A percentile compares a stretch with the other conserved stretches of the same genome.
Evolutionary conservation across 2,113 vertebrate species (phyloP).

Genomic region (Chamaetylas fuelleborni): DNA sequence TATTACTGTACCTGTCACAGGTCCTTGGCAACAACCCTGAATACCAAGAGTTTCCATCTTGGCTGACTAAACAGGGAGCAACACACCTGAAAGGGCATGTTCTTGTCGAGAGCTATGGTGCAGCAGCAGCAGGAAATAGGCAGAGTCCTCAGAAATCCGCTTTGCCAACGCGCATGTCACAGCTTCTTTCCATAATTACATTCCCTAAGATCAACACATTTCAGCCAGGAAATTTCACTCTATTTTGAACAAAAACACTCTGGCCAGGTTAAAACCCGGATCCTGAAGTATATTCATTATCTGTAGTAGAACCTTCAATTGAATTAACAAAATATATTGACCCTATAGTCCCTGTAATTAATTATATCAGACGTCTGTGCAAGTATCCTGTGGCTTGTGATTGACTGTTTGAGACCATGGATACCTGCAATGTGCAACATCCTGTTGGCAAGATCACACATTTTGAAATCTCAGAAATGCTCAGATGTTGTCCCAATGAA

Average conservation of each 20-base stretch:
- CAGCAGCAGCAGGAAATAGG: background rate
- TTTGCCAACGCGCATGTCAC: accelerated
- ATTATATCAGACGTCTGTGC: background rate
- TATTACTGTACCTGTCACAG: background rate
- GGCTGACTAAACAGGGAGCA: background rate
- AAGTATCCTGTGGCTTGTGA: background rate
- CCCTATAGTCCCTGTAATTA: background rate
- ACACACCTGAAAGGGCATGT: background rate
- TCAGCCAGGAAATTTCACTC: background rate
- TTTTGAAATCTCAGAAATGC: background rate
- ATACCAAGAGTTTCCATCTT: background rate
- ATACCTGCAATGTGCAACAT: background rate
- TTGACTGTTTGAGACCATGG: background rate
- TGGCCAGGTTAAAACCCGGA: accelerated
- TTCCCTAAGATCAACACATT: background rate
- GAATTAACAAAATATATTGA: background rate
- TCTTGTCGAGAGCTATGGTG: background rate
- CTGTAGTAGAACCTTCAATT: background rate
- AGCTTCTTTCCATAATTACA: background rate
- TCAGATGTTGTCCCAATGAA: background rate
- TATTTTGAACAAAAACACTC: background rate
- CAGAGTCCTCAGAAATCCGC: background rate
- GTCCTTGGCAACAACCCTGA: background rate
- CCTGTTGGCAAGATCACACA: accelerated
- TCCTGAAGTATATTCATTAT: background rate